phyloP scores from a whole-genome alignment of 2,113 vertebrate species.

The Syngnathus scovelli region DNA sequence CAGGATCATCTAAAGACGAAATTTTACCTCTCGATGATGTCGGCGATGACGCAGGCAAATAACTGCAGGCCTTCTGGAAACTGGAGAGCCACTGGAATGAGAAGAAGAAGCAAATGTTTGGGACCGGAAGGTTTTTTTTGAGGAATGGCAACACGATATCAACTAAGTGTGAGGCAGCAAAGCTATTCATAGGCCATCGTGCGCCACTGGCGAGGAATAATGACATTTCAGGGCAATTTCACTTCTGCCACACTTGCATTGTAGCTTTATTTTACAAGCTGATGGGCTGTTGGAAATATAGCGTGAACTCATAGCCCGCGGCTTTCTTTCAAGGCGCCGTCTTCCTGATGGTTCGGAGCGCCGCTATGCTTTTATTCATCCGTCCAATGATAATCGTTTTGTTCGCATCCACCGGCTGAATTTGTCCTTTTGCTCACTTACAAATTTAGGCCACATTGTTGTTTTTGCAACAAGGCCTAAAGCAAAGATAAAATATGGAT shows the following conservation, averaged over 20 bases:
- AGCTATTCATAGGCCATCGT: conserved; percentile 39
- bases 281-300: conserved; percentile 40
- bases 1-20: conserved; percentile 22
- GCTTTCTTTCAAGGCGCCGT: conserved; percentile 24
- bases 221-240: conserved; percentile 47
- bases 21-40: conserved; percentile 90
- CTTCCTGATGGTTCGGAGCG: conserved; percentile 19
- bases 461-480: not conserved
- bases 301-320: conserved; percentile 44
- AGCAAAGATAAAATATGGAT: conserved; percentile 14
- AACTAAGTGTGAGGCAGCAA: conserved; percentile 30
- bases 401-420: no score
- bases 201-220: conserved; percentile 40
- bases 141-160: conserved; percentile 38
- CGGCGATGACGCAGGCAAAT: conserved; percentile 91
- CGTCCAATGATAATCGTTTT: not conserved
- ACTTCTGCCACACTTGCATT: conserved; percentile 20
- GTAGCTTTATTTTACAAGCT: conserved; percentile 47
- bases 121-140: conserved; percentile 1
- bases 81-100: conserved; percentile 86
- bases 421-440: not conserved
- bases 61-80: conserved; percentile 97
- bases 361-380: not conserved
- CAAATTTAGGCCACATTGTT: not conserved
- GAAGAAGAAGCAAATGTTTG: conserved; percentile 27